These are phyloP conservation scores for Rutpela maculata DNA, from an alignment of 2,888 invertebrate genomes.

Conservation along the genomic window DNA sequence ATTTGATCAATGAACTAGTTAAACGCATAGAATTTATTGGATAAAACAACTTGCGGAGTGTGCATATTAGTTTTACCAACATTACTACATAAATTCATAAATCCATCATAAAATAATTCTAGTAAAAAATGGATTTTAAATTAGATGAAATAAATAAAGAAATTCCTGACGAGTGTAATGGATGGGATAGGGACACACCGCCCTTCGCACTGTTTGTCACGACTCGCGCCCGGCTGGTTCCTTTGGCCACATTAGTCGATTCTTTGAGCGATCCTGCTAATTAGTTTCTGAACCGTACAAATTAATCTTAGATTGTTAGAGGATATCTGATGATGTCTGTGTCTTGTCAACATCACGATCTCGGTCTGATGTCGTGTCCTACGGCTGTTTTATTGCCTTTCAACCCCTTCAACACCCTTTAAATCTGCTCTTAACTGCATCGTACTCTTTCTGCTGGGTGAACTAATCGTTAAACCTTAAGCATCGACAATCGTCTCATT, in stretches of 20 bases:
- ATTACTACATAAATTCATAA: background rate
- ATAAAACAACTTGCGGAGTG: too few relatives aligned
- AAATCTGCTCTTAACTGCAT: constrained; percentile 7
- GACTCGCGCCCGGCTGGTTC: constrained; percentile 53
- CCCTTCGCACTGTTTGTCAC: constrained; percentile 43
- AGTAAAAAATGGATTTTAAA: background rate
- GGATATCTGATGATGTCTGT: constrained; percentile 37
- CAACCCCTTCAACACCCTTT: constrained; percentile 31
- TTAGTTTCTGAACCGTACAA: constrained; percentile 57
- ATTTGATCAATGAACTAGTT: too few relatives aligned
- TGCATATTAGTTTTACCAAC: too few relatives aligned
- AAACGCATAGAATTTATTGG: too few relatives aligned
- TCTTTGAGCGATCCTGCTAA: constrained; percentile 57
- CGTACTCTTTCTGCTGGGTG: background rate
- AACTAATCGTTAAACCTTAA: background rate
- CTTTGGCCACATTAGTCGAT: constrained; percentile 57
- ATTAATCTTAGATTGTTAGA: constrained; percentile 57
- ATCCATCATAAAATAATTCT: background rate
- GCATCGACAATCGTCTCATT: constrained; percentile 11
- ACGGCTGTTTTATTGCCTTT: constrained; percentile 32
- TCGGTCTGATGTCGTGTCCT: constrained; percentile 26
- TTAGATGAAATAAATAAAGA: background rate
- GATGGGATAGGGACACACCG: background rate
- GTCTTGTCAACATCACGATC: constrained; percentile 49
- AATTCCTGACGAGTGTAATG: background rate